Conservation (phyloP, 2,888 invertebrate genomes). For the Chrysina gloriosa region DNA sequence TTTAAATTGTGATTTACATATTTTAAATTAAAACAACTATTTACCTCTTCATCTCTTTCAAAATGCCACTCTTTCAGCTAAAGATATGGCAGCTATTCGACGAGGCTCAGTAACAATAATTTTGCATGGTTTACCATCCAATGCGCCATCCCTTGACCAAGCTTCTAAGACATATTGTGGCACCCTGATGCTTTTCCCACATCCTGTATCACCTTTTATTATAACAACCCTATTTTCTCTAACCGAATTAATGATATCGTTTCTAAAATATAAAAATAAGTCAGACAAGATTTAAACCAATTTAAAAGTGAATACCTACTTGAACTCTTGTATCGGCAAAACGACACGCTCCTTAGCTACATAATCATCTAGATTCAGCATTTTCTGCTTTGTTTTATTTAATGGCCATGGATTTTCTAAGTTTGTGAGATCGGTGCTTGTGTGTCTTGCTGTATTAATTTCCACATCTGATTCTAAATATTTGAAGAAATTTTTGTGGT, state of each 20-base stretch:
- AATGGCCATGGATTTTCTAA: conserved; percentile 35
- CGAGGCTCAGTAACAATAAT: conserved; percentile 77
- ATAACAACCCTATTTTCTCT: conserved; percentile 68
- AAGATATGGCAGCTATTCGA: conserved; percentile 75
- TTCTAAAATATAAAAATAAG: conserved; percentile 57
- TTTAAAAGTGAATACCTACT: conserved; percentile 44
- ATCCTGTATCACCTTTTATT: conserved; percentile 78
- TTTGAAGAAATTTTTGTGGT: conserved; percentile 51
- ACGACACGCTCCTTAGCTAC: conserved; percentile 54
- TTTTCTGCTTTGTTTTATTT: conserved; percentile 44
- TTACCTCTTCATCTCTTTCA: conserved; percentile 72
- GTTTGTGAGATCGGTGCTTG: conserved; percentile 41
- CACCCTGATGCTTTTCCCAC: conserved; percentile 79
- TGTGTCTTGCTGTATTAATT: conserved; percentile 1
- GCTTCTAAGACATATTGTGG: conserved; percentile 73
- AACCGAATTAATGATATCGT: conserved; percentile 68
- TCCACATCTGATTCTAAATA: conserved; percentile 42
- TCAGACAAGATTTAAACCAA: conserved; percentile 1
- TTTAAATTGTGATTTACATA: background rate
- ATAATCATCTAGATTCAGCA: conserved; percentile 51
- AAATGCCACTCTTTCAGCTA: conserved; percentile 74
- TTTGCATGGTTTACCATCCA: conserved; percentile 66
- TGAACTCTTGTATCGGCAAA: conserved; percentile 61
- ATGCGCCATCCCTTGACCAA: conserved; percentile 60
- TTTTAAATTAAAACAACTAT: background rate